These are phyloP conservation scores for Zosterops hypoxanthus DNA, from an alignment of 2,113 vertebrate genomes.

Conservation along the genomic window DNA sequence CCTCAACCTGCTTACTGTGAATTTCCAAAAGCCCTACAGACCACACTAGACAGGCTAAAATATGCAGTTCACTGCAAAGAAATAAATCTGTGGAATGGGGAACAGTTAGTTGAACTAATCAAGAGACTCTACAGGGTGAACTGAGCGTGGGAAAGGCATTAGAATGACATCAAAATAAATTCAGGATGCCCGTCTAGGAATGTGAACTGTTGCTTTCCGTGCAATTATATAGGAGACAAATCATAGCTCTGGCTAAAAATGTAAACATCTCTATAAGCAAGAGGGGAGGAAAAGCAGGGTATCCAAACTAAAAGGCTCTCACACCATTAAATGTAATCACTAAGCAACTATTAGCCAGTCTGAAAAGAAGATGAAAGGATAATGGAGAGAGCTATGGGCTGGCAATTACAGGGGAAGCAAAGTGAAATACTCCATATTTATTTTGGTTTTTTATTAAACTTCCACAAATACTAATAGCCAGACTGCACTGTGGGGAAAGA, in stretches of 20 bases:
- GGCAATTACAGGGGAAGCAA: slow-evolving; percentile 11
- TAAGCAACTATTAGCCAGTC: slow-evolving; percentile 24
- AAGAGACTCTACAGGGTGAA: neutral
- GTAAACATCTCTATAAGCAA: slow-evolving; percentile 51
- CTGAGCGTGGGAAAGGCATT: neutral
- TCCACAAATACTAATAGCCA: neutral
- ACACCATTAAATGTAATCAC: slow-evolving; percentile 57
- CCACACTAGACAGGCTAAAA: neutral
- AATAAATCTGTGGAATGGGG: neutral
- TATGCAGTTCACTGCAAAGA: neutral
- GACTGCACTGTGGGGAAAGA: neutral
- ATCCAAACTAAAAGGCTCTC: slow-evolving; percentile 58
- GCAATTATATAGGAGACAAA: slow-evolving; percentile 42
- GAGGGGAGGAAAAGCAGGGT: neutral
- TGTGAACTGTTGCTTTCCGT: neutral
- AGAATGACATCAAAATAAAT: slow-evolving; percentile 39
- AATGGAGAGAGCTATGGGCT: slow-evolving; percentile 15
- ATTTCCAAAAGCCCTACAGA: neutral
- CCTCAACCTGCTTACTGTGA: neutral
- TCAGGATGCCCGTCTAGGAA: slow-evolving; percentile 31
- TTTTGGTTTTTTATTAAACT: slow-evolving; percentile 27
- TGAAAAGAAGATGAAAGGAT: slow-evolving; percentile 71
- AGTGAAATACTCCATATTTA: slow-evolving; percentile 12
- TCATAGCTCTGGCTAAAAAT: slow-evolving; percentile 26
- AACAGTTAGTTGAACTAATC: neutral